Evolutionary conservation across 2,113 vertebrate genomes (phyloP).

Genomic region (Scytalopus superciliaris): DNA sequence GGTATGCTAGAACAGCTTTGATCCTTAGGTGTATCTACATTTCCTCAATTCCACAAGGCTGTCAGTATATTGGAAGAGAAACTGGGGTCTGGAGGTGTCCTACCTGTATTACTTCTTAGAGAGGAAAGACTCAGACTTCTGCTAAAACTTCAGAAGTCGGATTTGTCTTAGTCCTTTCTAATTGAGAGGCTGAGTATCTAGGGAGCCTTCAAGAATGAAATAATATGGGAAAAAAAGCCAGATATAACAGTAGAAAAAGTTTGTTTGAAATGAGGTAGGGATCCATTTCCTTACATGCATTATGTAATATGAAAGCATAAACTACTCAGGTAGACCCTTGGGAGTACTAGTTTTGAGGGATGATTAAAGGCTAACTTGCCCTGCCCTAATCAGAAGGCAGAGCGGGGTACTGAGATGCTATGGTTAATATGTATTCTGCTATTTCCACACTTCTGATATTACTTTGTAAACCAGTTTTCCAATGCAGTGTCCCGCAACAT

Average conservation of each 20-base stretch:
- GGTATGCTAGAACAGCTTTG: not conserved
- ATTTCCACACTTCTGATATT: not conserved
- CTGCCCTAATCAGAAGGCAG: not conserved
- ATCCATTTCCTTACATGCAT: not conserved
- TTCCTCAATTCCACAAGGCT: not conserved
- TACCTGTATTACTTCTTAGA: not conserved
- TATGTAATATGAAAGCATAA: not conserved
- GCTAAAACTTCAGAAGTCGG: not conserved
- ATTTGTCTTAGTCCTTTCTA: not conserved
- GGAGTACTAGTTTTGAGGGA: not conserved
- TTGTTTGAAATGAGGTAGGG: not conserved
- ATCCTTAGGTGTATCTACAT: not conserved
- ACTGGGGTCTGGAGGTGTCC: not conserved
- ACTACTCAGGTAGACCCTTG: not conserved
- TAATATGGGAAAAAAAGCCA: not conserved
- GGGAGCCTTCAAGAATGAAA: not conserved
- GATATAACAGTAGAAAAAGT: not conserved
- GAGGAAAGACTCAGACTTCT: not conserved
- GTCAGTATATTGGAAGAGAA: not conserved
- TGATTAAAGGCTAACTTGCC: not conserved
- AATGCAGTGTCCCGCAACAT: not conserved
- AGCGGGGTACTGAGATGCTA: not conserved
- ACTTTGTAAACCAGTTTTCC: not conserved
- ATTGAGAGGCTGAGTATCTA: not conserved
- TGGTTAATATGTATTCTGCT: not conserved